Percentiles rank a stretch among this genome's conserved stretches.
phyloP scores from a whole-genome alignment of 2,797 vertebrate species.

The Sparidentex hasta region DNA sequence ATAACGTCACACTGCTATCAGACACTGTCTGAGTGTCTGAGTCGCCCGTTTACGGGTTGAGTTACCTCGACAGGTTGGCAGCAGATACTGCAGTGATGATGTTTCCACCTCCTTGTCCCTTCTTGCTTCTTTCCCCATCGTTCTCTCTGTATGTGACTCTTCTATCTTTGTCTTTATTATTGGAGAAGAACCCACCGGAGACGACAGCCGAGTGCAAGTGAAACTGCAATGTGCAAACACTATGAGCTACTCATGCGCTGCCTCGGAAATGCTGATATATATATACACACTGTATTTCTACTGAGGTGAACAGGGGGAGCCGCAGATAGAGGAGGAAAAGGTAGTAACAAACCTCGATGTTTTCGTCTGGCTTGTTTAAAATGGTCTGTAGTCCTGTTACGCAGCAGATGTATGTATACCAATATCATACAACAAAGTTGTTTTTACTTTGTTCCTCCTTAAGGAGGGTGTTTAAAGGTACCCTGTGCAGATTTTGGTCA shows the following conservation, averaged over 20 bases:
- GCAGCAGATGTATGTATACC: not conserved
- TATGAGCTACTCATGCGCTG: constrained; percentile 12
- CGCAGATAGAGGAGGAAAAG: not conserved
- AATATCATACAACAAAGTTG: too few relatives aligned
- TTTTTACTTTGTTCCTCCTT: too few relatives aligned
- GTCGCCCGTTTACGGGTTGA: not conserved
- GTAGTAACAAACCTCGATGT: not conserved
- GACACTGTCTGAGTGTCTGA: not conserved
- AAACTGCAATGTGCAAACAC: constrained; percentile 38
- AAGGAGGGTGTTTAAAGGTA: not conserved
- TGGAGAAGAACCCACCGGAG: constrained; percentile 28
- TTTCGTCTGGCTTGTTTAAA: not conserved
- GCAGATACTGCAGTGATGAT: not conserved
- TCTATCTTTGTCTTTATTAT: constrained; percentile 47
- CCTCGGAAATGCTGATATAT: constrained; percentile 14
- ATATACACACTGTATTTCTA: not conserved
- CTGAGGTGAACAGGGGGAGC: constrained; percentile 2
- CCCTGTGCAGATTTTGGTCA: not conserved
- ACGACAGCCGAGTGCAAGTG: constrained; percentile 30
- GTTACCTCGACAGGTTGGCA: constrained; percentile 12
- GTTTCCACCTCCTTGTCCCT: constrained; percentile 16
- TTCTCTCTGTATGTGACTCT: constrained; percentile 15
- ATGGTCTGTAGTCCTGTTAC: not conserved
- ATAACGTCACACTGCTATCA: not conserved
- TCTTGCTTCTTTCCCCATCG: constrained; percentile 5